Percentiles rank a stretch among this genome's conserved stretches.
These are phyloP conservation scores for Heloderma charlesbogerti DNA, from an alignment of 2,113 vertebrate species.

Conservation along the genomic window DNA sequence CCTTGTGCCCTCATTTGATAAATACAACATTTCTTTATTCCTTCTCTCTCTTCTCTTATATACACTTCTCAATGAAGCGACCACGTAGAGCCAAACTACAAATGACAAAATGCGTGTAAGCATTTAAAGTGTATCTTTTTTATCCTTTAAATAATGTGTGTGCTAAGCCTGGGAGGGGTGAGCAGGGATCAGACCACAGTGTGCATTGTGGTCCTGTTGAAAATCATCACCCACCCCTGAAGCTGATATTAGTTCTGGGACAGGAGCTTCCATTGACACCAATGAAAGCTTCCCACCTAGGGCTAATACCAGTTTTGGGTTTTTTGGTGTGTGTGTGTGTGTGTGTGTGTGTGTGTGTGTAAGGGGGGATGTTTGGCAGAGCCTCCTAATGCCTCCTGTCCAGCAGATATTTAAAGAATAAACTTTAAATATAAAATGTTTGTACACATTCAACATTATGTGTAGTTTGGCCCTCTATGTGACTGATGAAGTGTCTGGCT, in stretches of 20 bases:
- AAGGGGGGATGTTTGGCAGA: too few species aligned
- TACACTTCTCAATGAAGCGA: neutral
- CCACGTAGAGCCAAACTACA: neutral
- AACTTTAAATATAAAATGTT: too few species aligned
- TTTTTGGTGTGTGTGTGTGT: too few species aligned
- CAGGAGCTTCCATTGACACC: too few species aligned
- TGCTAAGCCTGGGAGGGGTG: neutral
- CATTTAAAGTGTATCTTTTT: neutral
- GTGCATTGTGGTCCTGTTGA: neutral
- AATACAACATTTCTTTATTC: too few species aligned
- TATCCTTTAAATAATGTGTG: neutral
- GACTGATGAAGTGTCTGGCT: too few species aligned
- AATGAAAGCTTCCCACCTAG: neutral
- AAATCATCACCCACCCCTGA: neutral
- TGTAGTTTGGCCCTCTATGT: too few species aligned
- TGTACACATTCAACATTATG: too few species aligned
- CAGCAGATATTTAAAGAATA: too few species aligned
- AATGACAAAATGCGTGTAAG: neutral
- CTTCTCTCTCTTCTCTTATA: neutral
- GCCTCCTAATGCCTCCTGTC: too few species aligned
- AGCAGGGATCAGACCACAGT: neutral
- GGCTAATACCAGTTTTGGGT: neutral
- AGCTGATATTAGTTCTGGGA: too few species aligned
- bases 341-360: too few species aligned
- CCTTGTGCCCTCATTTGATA: neutral